Conservation (phyloP, 2,888 invertebrate genomes). For the Lordiphosa fenestrarum region DNA sequence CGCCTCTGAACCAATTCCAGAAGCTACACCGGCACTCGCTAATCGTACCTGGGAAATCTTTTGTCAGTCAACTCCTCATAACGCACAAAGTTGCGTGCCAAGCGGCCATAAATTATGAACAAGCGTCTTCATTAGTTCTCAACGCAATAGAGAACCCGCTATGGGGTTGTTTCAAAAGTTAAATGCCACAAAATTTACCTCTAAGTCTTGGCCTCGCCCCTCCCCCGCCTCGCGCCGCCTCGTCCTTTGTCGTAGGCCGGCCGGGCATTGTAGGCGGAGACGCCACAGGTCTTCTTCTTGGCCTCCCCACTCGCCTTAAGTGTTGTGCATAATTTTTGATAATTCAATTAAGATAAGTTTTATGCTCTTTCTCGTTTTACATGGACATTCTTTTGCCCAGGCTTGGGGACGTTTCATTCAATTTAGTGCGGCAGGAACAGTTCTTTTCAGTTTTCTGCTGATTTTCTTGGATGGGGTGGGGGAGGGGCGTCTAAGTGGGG, state of each 20-base stretch:
- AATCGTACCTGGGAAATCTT: background rate
- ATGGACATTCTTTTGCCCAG: slow-evolving; percentile 26
- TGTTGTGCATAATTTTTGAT: slow-evolving; percentile 68
- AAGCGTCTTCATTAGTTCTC: slow-evolving; percentile 66
- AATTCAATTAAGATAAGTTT: slow-evolving; percentile 71
- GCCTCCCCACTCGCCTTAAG: slow-evolving; percentile 43
- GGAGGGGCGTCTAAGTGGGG: slow-evolving; percentile 29
- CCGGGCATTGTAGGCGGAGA: background rate
- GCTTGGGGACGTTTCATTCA: slow-evolving; percentile 45
- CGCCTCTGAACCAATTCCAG: too few relatives aligned
- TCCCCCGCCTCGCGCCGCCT: background rate
- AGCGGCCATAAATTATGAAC: slow-evolving; percentile 55
- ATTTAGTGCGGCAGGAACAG: slow-evolving; percentile 31
- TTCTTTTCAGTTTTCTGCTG: slow-evolving; percentile 7
- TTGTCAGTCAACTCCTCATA: background rate
- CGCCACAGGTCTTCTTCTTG: slow-evolving; percentile 16
- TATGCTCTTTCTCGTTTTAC: slow-evolving; percentile 33
- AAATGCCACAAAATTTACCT: slow-evolving; percentile 53
- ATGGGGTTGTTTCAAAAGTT: slow-evolving; percentile 41
- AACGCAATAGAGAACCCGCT: slow-evolving; percentile 31
- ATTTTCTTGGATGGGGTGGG: background rate
- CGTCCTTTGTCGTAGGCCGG: background rate
- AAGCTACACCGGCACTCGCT: background rate
- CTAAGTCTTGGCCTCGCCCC: slow-evolving; percentile 8
- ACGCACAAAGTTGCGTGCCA: slow-evolving; percentile 61